Percentiles rank a stretch among this genome's conserved stretches.
These are phyloP conservation scores for Urocyon cinereoargenteus DNA, from an alignment of 2,797 vertebrate species.

Conservation along the genomic window DNA sequence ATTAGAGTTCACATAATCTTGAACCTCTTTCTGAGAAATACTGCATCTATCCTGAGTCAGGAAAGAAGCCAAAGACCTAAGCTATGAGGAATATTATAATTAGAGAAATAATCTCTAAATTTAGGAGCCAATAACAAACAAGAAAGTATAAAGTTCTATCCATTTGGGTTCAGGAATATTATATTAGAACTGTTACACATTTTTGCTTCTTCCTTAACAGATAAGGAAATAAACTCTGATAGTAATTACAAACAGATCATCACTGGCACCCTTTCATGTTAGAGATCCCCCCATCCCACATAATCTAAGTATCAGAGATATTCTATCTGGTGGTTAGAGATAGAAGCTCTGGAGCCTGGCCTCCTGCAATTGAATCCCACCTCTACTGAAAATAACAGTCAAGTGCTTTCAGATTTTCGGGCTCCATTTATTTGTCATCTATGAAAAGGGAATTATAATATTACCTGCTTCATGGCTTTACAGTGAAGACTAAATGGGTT, in stretches of 20 bases:
- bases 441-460: neutral
- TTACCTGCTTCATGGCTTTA: neutral
- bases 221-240: neutral
- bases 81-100: neutral
- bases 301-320: rapidly evolving
- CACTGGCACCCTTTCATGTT: neutral
- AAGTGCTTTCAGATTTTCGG: neutral
- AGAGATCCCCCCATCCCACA: neutral
- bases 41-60: neutral
- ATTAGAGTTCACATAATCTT: neutral
- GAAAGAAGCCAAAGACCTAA: neutral
- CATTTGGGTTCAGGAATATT: neutral
- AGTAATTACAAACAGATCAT: neutral
- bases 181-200: neutral
- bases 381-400: neutral
- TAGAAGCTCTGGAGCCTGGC: rapidly evolving
- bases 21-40: neutral
- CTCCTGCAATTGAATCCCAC: neutral
- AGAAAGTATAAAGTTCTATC: neutral
- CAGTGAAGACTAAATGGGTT: neutral
- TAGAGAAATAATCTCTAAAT: neutral
- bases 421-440: neutral
- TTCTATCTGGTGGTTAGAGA: neutral
- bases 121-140: neutral
- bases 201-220: neutral